A percentile compares a stretch with the other conserved stretches of the same genome.
Evolutionary conservation across 2,888 invertebrate genomes (phyloP).

Genomic region (Cephus pygmeus): DNA sequence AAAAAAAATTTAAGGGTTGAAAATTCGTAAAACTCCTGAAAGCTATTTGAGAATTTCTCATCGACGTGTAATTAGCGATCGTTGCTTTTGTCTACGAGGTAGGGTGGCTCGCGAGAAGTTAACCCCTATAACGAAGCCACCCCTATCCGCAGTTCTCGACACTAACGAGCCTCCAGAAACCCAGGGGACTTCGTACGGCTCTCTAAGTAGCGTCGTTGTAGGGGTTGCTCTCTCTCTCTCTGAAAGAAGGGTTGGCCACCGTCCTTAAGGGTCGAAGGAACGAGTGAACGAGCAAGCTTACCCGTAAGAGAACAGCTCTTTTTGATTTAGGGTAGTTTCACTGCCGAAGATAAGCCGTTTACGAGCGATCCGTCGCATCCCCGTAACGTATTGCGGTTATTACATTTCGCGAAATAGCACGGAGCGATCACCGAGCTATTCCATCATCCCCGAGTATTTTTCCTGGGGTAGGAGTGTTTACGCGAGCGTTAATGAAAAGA

Average conservation of each 20-base stretch:
- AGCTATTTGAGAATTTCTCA: not conserved
- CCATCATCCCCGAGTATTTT: not conserved
- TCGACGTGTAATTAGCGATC: not conserved
- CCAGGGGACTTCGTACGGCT: not conserved
- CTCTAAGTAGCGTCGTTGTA: conserved; percentile 16
- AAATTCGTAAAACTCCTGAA: not conserved
- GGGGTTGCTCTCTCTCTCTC: not conserved
- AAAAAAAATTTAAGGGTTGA: not conserved
- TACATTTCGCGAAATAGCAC: not conserved
- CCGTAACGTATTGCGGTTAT: not conserved
- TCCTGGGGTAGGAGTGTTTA: not conserved
- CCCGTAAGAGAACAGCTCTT: not conserved
- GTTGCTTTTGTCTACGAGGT: not conserved
- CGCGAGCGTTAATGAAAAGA: not conserved
- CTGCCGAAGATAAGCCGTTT: conserved; percentile 27
- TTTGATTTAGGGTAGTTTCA: conserved; percentile 34
- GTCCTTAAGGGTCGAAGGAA: conserved; percentile 1
- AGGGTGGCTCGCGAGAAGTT: not conserved
- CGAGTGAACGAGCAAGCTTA: conserved; percentile 2
- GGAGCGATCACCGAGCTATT: not conserved
- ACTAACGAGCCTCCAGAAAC: conserved; percentile 7
- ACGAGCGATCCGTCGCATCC: conserved; percentile 14
- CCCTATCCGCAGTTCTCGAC: not conserved
- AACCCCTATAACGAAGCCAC: not conserved
- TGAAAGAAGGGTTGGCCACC: conserved; percentile 25